Percentiles rank a stretch among this genome's conserved stretches.
Evolutionary conservation across 2,113 vertebrate species (phyloP).

Genomic region (Microtus oregoni): DNA sequence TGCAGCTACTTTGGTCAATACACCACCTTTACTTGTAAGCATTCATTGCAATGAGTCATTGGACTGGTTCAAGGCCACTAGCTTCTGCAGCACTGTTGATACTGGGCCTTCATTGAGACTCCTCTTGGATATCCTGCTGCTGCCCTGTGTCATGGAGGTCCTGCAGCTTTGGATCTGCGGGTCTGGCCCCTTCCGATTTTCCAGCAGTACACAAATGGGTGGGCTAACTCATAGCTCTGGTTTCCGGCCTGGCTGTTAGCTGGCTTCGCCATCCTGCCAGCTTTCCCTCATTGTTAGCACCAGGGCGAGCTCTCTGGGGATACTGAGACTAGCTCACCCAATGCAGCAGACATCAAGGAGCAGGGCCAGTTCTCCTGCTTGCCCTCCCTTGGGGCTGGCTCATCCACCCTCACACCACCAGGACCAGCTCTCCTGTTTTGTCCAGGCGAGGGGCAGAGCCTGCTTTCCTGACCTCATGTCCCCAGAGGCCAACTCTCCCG

Average conservation of each 20-base stretch:
- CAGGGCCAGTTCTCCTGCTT: neutral
- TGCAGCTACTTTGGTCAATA: neutral
- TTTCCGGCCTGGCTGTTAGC: neutral
- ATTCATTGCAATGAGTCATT: neutral
- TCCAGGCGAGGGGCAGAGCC: neutral
- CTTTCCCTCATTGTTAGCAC: neutral
- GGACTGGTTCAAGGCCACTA: neutral
- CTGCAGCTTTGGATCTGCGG: neutral
- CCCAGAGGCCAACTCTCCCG: neutral
- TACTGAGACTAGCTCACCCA: neutral
- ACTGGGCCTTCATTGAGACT: neutral
- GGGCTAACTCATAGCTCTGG: neutral
- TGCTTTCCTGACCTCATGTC: neutral
- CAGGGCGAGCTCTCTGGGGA: neutral
- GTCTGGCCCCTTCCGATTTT: neutral
- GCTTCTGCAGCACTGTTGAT: neutral
- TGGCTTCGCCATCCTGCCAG: neutral
- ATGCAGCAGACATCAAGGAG: neutral
- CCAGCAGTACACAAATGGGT: neutral
- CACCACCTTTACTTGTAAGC: neutral
- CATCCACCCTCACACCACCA: neutral
- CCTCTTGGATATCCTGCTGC: neutral
- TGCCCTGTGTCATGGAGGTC: neutral
- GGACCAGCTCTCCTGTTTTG: neutral
- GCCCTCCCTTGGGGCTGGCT: neutral